Base-by-base conservation (phyloP, 2,797 vertebrate genomes). In the Crocodylus rhombifer region DNA sequence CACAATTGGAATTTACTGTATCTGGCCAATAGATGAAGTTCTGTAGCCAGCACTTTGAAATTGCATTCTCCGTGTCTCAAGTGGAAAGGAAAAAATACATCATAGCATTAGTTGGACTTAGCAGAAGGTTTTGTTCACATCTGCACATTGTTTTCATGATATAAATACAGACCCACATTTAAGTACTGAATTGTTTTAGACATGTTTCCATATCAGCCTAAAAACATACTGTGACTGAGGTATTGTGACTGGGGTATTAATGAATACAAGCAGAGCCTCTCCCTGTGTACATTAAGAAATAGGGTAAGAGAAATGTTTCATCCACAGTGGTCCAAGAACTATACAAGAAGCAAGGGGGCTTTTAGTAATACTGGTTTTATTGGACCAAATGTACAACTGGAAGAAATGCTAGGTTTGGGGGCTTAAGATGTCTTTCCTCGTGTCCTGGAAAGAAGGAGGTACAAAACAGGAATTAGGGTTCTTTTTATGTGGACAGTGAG, bases 1-100 rank as follows among this genome's bases (percentile, higher is more conserved):
- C 2, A 25, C 69, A 88, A 58, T 26, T 85, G 36, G 64, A 91
- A 80, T 91, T 91, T 92, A 64, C 17, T 87, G 3, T 64, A 57
- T 8, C 71, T 75, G 36, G 21, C 6, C 36, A 36, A 62, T 51
- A 71, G 76, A 90, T 74, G 17, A 62, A 12, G 5, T 21, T 60
- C 65, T 36, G 5, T 80, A 51, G 82, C 33, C 12, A 82, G 2
- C 4, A 36, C 87, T 84, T 85, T 55, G 51, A 61, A 73, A 11
- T 25, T 58, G 2, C 64, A 12, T 23, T 90, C 14, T 9, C 18
- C 58, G 16, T 17, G 58, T 90, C 42, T 85, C 15, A 78, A 87
- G 83, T 33, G 7, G 2, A 76, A 61, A 88, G 30, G 4, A 69
- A 92, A 82, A 84, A 71, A 63, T 88, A n/a, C 15, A 82, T 56